Evolutionary conservation across 2,113 vertebrate genomes (phyloP).

Genomic region (Myiozetetes cayanensis): DNA sequence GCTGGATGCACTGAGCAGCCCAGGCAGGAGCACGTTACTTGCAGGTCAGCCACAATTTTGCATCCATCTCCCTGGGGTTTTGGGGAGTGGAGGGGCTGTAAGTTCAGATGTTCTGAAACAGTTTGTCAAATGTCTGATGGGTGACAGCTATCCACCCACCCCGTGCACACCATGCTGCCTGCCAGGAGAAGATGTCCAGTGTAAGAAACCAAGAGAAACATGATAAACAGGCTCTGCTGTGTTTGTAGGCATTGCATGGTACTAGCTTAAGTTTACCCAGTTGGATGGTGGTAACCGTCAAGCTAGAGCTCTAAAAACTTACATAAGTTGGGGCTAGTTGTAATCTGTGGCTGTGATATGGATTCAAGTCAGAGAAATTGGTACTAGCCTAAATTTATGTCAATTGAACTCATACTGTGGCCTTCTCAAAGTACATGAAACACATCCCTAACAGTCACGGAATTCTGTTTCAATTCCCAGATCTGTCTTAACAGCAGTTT

Average conservation of each 20-base stretch:
- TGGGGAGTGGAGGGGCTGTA: not conserved
- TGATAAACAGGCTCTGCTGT: not conserved
- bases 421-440: not conserved
- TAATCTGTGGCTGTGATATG: not conserved
- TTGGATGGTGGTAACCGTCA: not conserved
- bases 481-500: not conserved
- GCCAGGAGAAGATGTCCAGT: not conserved
- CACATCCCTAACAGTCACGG: not conserved
- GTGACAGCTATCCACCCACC: not conserved
- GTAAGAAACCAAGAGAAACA: not conserved
- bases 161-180: accelerated
- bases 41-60: not conserved
- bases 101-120: not conserved
- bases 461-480: not conserved
- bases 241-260: not conserved
- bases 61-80: not conserved
- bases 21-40: not conserved
- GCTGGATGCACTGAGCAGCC: not conserved
- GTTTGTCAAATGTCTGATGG: not conserved
- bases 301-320: not conserved
- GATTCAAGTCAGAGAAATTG: not conserved
- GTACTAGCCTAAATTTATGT: not conserved
- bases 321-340: not conserved
- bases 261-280: not conserved
- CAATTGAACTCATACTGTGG: not conserved